Evolutionary conservation across 1,140 invertebrate genomes (phyloP), one percentile per base, ranked within the genome.

Genomic region (Drosophila lowei): DNA sequence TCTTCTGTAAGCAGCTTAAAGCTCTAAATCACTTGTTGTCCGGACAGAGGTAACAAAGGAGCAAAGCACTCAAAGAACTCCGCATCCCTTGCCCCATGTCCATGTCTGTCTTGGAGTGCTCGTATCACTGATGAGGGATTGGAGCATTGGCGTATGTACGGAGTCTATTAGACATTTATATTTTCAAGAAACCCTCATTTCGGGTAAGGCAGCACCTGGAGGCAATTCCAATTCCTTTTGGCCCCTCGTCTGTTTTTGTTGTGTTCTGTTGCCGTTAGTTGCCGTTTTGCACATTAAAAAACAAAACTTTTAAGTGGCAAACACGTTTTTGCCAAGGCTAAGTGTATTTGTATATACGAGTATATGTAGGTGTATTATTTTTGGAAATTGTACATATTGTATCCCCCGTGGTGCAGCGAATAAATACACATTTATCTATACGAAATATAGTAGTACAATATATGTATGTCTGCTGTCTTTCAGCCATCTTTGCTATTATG

Each of bases 281-380:
- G 18, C 49, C 54, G 43, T 6, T 44, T 43, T 43, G 11, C 23
- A 48, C 60, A 58, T 63, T 44, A 63, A 43, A 57, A 63, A 46
- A 63, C 41, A 71, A 55, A 67, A 80, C 47, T 77, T 74, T 73
- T 58, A 70, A 85, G 77, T 80, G 77, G 47, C 63, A 46, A 66
- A 64, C 60, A 60, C 41, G 18, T 78, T 66, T 34, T 78, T 38
- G 47, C 62, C 50, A 60, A 62, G 57, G 66, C 47, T 28, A 55
- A 46, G 59, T 59, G 61, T 75, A 34, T 25, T 25, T 25, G 4
- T 25, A 25, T 4, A 25, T 5, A 25, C 3, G 44, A 3, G 25
- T 23, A 25, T 52, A 16, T 48, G n/a, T 3, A 15, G 6, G 7
- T 38, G 50, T 41, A 21, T 16, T 46, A 30, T 46, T 52, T 8